phyloP scores from a whole-genome alignment of 2,113 vertebrate genomes.

The Cichladusa arquata region DNA sequence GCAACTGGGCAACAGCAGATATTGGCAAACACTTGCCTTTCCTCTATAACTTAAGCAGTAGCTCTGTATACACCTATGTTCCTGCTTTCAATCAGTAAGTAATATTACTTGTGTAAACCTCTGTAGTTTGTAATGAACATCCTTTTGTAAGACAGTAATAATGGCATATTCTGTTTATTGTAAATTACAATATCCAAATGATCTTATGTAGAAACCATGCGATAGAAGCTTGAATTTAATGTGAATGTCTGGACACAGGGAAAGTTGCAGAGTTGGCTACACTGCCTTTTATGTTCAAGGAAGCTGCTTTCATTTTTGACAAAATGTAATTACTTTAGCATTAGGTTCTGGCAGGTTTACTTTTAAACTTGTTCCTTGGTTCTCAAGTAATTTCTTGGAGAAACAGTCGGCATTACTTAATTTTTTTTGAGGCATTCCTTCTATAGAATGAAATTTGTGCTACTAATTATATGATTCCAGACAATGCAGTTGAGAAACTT shows the following conservation, averaged over 20 bases:
- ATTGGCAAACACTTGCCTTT: conserved; percentile 81
- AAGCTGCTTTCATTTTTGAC: neutral
- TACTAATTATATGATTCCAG: neutral
- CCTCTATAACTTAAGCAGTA: conserved; percentile 80
- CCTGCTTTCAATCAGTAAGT: conserved; percentile 84
- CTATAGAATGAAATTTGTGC: neutral
- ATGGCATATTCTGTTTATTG: neutral
- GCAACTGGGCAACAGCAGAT: conserved; percentile 74
- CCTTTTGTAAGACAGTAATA: neutral
- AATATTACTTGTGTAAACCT: neutral
- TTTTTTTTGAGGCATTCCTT: neutral
- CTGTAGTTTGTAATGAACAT: neutral
- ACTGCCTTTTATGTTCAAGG: neutral
- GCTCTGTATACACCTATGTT: conserved; percentile 73
- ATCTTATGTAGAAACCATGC: neutral
- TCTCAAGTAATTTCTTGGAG: neutral
- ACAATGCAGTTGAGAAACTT: neutral
- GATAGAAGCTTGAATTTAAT: neutral
- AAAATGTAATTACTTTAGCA: neutral
- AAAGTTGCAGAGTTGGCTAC: neutral
- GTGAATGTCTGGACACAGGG: neutral
- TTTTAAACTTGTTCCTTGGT: neutral
- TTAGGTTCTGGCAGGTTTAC: neutral
- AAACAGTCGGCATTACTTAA: neutral
- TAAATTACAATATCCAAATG: neutral